Base-by-base conservation (phyloP, 2,797 vertebrate species). In the Hybognathus amarus region DNA sequence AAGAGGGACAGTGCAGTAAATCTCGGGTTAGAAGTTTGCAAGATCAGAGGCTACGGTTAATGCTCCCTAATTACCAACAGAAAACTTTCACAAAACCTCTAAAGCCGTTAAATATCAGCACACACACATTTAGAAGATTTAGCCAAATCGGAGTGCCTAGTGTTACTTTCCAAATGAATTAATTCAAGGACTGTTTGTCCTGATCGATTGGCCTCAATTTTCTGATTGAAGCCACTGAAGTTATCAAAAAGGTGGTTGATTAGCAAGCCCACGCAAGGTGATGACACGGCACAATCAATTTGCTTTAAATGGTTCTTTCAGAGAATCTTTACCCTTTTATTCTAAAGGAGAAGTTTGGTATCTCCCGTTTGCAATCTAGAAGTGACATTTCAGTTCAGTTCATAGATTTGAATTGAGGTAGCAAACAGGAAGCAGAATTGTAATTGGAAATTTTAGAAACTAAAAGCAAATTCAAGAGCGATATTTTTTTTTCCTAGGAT, bases 191-290 rank as follows among this genome's bases (percentile, higher is more conserved):
- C 88, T 87, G 79, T 86, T 87, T 86, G 84, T 86, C 80, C 84
- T 79, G 85, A 89, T 89, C 87, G 88, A 89, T 89, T 85, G 82
- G 80, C 82, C 86, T 88, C 87, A 85, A 84, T 89, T 85, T 83
- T 89, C 85, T 88, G 85, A 88, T 88, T 89, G 88, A 89, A 86
- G 87, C 74, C 83, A 79, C 76, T 86, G 85, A 89, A 88, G 87
- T 88, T 83, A 88, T 89, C 84, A 87, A 38, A 66, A 82, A 85
- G 79, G 77, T 83, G 73, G 69, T 83, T 83, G 80, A 86, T 85
- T 85, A 83, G 77, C 61, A 87, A 88, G 80, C 79, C 80, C 69
- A 82, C 50, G 45, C 85, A 83, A 86, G 86, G 83, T 87, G 85
- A 89, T 89, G 85, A 88, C 87, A 88, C 78, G 78, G 80, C 85